Base-by-base conservation (phyloP, 2,797 vertebrate genomes). In the Halcyon chelicuti region DNA sequence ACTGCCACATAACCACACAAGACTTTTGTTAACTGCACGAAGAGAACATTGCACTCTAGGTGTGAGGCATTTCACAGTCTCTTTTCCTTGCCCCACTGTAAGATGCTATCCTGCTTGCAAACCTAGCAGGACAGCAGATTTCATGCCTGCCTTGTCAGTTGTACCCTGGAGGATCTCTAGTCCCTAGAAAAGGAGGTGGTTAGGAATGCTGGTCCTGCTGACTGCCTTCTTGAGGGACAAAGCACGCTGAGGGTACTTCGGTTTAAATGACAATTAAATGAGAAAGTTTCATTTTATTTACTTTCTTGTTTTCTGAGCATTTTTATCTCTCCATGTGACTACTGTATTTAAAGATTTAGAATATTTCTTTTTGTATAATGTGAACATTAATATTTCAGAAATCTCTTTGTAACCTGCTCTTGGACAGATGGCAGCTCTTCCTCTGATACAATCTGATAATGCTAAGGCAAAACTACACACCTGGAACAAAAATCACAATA, bases 361-460 rank as follows among this genome's bases (percentile, higher is more conserved):
- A 39, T 84, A 75, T 72, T 89, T 81, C 28, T 71, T 88, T 92
- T 74, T 60, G 42, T 75, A 58, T 55, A 86, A 88, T n/a, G 35
- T 29, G 51, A 55, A 83, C 79, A 86, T 44, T 78, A 95, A 82
- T 88, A 91, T 91, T 93, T 91, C 67, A 88, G 75, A 91, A 54
- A 91, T 91, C 73, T 85, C 72, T 93, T 91, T 92, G 82, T 92
- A 93, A 81, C 78, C 77, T 77, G 33, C 74, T 88, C 65, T 78
- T 88, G 86, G 78, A 88, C 74, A 96, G 87, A 92, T 67, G 74
- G 85, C 37, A 90, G 52, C 55, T 88, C 63, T 86, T 86, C 74
- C 46, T 86, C 68, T 75, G 71, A 90, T 80, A 93, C 86, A 90
- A 68, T 79, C 68, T 78, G 60, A 66, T 90, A 96, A 84, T 72